Evolutionary conservation across 2,113 vertebrate species (phyloP), one percentile per base, ranked within the genome.

Genomic region (Lophotis ruficrista): DNA sequence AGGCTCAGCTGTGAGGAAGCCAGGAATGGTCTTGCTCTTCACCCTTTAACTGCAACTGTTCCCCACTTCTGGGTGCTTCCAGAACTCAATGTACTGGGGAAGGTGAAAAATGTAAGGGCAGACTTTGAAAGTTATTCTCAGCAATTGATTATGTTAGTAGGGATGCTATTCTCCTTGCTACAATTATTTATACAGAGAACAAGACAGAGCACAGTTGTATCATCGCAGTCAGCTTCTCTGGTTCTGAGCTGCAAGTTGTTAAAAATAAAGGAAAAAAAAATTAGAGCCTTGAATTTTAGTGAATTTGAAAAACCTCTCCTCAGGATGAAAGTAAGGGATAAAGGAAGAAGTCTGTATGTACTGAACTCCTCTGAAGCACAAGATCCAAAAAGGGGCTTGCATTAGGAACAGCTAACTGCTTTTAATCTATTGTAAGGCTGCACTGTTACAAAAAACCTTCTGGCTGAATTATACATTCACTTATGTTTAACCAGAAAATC

Each of bases 401-500:
- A 50, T 94, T 90, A 89, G 82, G 76, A 38, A 92, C 91, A 94
- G 73, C 83, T 53, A 69, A 92, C 53, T 70, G 89, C 96, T 94
- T 92, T 97, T 94, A 94, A 85, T 91, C 96, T 87, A 92, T 94
- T 97, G 90, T 97, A 82, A 87, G 37, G 22, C 94, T 82, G 77
- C 77, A 47, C 65, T 85, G 61, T 72, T 91, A 76, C 2, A 73
- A 85, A 92, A 95, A 94, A 76, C 95, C 95, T 94, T 92, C 89
- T 94, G 92, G 93, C 87, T 93, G 93, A 96, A 96, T 96, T 87
- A 86, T 68, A 61, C 76, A 88, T 88, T 94, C 86, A 73, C 65
- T 96, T 84, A 51, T 45, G 86, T 92, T 95, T 94, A 93, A 96
- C 83, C 92, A 93, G 90, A 94, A 94, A 96, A 96, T 95, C 94